These are phyloP conservation scores for Apistogramma diplotaenia DNA, from an alignment of 2,113 vertebrate species.

Conservation along the genomic window DNA sequence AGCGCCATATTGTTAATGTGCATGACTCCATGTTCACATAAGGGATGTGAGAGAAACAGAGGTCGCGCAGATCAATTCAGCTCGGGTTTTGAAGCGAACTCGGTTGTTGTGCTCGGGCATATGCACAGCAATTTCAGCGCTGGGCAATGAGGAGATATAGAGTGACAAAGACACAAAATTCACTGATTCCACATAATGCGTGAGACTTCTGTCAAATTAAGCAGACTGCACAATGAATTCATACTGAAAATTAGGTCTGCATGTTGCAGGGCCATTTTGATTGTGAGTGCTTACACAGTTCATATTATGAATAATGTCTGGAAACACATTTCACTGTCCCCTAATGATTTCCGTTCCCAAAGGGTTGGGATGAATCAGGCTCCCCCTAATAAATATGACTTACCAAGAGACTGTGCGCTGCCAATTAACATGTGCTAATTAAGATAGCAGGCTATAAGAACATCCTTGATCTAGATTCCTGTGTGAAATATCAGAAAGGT, in stretches of 20 bases:
- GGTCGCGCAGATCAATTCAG: not conserved
- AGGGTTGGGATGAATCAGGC: slow-evolving; percentile 51
- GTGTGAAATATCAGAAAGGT: slow-evolving; percentile 55
- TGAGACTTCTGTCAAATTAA: not conserved
- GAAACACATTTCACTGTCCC: slow-evolving; percentile 51
- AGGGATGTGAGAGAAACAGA: slow-evolving; percentile 19
- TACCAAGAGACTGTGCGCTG: slow-evolving; percentile 47
- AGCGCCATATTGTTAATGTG: slow-evolving; percentile 25
- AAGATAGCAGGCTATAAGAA: slow-evolving; percentile 61
- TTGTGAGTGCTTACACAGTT: slow-evolving; percentile 27
- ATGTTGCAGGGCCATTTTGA: slow-evolving; percentile 25
- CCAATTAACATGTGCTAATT: slow-evolving; percentile 74
- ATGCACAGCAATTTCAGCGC: not conserved
- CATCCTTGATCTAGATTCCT: slow-evolving; percentile 72
- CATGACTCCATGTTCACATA: slow-evolving; percentile 9
- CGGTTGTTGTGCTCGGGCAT: not conserved
- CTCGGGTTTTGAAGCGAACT: not conserved
- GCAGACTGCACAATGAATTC: not conserved
- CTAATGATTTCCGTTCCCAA: slow-evolving; percentile 54
- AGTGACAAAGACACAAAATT: slow-evolving; percentile 5
- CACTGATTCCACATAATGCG: not conserved
- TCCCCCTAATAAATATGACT: slow-evolving; percentile 63
- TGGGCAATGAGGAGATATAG: not conserved
- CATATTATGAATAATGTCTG: slow-evolving; percentile 52
- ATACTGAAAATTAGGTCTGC: slow-evolving; percentile 20